Evolutionary conservation across 35 echinoderm and acorn worm genomes (phyloP).

Genomic region (Strongylocentrotus purpuratus): DNA sequence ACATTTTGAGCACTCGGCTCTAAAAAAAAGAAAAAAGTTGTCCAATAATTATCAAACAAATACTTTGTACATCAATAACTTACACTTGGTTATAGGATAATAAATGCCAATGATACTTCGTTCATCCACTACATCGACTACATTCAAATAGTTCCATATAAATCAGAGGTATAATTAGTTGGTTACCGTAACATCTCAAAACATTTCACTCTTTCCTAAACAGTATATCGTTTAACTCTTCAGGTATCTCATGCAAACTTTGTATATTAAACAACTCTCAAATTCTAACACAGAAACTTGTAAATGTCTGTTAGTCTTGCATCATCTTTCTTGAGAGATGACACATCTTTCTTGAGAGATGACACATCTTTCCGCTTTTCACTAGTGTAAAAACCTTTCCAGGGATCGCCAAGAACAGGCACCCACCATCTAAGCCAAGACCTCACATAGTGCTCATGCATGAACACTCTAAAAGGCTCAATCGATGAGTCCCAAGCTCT

Average conservation of each 20-base stretch:
- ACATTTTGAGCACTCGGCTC: not conserved
- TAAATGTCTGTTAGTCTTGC: not conserved
- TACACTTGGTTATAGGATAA: not conserved
- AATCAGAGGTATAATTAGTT: not conserved
- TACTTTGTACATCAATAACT: not conserved
- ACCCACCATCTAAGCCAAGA: too few species aligned
- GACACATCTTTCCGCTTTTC: not conserved
- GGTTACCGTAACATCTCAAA: not conserved
- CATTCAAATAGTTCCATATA: not conserved
- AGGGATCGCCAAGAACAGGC: too few species aligned
- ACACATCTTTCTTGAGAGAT: not conserved
- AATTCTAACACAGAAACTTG: too few species aligned
- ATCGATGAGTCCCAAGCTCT: too few species aligned
- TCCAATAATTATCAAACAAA: slow-evolving; percentile 8
- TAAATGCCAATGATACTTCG: not conserved
- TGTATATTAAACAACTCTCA: not conserved
- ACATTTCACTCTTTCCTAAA: not conserved
- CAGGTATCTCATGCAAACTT: not conserved
- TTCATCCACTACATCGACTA: not conserved
- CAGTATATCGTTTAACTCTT: not conserved
- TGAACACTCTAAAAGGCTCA: too few species aligned
- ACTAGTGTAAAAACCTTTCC: too few species aligned
- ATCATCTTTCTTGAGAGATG: not conserved
- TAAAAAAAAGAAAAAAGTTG: not conserved
- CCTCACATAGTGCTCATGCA: too few species aligned